These are phyloP conservation scores for Cistogaster globosa DNA, from an alignment of 2,888 invertebrate species.

Conservation along the genomic window DNA sequence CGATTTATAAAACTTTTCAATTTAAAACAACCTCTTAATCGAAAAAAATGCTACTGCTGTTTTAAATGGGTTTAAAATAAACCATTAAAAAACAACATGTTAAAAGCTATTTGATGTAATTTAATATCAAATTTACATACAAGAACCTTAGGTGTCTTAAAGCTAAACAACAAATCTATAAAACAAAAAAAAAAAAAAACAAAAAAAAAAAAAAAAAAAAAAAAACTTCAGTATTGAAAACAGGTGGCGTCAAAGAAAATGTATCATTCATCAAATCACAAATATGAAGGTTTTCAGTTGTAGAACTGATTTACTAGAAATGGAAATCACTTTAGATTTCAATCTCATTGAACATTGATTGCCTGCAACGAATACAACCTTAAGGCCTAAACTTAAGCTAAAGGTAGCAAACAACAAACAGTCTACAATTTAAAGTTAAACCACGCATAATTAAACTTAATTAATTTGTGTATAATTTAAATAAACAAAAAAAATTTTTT, in stretches of 20 bases:
- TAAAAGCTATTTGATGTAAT: no score
- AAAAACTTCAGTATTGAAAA: slow-evolving; percentile 43
- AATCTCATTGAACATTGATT: slow-evolving; percentile 33
- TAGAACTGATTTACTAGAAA: slow-evolving; percentile 55
- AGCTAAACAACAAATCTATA: background rate
- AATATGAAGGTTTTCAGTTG: slow-evolving; percentile 47
- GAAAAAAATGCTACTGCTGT: no score
- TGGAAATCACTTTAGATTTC: slow-evolving; percentile 43
- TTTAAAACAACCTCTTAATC: no score
- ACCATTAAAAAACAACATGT: no score
- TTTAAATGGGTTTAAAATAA: no score
- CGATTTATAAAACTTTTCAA: no score
- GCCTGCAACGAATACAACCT: slow-evolving; percentile 38
- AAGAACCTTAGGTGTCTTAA: slow-evolving; percentile 50
- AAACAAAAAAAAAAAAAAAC: background rate
- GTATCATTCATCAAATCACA: slow-evolving; percentile 55
- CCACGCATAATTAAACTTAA: slow-evolving; percentile 55
- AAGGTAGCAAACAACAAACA: background rate
- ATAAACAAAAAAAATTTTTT: slow-evolving; percentile 24
- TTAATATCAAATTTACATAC: background rate
- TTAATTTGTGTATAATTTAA: slow-evolving; percentile 48
- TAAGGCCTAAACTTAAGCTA: slow-evolving; percentile 34
- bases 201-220: no score
- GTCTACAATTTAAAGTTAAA: slow-evolving; percentile 28
- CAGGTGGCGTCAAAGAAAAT: slow-evolving; percentile 55